phyloP scores from a whole-genome alignment of 2,113 vertebrate species.

The Phylloscopus whistleri region DNA sequence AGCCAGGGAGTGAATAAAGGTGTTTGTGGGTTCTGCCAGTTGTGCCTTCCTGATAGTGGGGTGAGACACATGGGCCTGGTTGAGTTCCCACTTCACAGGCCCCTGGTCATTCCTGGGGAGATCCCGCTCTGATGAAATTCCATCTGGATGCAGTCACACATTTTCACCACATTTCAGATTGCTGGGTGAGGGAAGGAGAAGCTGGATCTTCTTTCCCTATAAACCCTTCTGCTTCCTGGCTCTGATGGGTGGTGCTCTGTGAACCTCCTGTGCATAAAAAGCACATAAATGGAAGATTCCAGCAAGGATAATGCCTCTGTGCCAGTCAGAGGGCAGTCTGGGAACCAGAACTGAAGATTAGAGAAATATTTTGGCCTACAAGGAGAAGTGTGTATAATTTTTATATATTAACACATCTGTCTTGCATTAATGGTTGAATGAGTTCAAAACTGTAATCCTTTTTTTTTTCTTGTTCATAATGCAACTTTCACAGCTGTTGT shows the following conservation, averaged over 20 bases:
- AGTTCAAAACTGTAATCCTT: not conserved
- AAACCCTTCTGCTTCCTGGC: not conserved
- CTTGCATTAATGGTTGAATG: not conserved
- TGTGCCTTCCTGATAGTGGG: not conserved
- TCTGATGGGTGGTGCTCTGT: fast-evolving
- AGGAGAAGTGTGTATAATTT: not conserved
- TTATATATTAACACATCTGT: not conserved
- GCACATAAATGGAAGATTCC: not conserved
- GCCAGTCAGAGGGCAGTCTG: not conserved
- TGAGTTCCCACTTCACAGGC: not conserved
- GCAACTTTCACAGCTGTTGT: not conserved
- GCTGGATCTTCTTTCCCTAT: not conserved
- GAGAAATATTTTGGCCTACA: not conserved
- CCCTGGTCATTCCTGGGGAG: fast-evolving
- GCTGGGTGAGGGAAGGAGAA: not conserved
- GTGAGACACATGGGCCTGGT: fast-evolving
- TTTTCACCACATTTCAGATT: not conserved
- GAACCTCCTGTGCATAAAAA: not conserved
- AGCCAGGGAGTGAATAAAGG: not conserved
- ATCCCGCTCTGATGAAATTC: not conserved
- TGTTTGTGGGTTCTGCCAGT: not conserved
- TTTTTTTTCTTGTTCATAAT: not conserved
- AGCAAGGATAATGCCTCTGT: not conserved
- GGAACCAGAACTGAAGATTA: not conserved
- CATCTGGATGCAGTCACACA: not conserved